These are phyloP conservation scores for Zosterops hypoxanthus DNA, from an alignment of 2,113 vertebrate species.

Conservation along the genomic window DNA sequence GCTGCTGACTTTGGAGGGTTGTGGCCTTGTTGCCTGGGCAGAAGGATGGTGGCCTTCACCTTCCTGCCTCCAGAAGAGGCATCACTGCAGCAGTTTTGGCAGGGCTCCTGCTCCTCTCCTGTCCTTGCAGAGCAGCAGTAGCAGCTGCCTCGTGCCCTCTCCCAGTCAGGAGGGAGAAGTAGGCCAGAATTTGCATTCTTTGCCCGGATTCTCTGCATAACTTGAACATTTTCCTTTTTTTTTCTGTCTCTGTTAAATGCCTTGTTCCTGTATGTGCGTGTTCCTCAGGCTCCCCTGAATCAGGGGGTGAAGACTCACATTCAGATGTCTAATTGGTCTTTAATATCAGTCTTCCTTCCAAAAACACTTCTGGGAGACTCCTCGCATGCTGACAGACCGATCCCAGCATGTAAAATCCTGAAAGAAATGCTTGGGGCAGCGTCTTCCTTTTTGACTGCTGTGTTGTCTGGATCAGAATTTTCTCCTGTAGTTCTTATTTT, in stretches of 20 bases:
- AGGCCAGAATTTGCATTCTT: constrained; percentile 62
- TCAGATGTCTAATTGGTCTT: not conserved
- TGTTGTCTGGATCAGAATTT: not conserved
- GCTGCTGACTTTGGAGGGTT: not conserved
- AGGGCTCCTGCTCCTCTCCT: not conserved
- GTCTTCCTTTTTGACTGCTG: not conserved
- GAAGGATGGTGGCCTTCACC: rapidly evolving
- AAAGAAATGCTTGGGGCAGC: not conserved
- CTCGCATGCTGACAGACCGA: not conserved
- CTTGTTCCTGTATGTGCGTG: not conserved
- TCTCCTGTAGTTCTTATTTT: not conserved
- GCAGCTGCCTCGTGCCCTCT: constrained; percentile 22
- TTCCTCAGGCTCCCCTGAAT: not conserved
- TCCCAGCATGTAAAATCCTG: not conserved
- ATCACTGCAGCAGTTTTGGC: not conserved
- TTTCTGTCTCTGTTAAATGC: rapidly evolving
- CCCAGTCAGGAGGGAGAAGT: constrained; percentile 34
- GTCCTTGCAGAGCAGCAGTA: not conserved
- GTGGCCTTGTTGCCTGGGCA: not conserved
- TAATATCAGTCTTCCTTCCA: not conserved
- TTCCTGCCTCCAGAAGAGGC: not conserved
- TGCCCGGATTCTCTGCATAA: not conserved
- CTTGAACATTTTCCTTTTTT: not conserved
- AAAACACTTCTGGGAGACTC: not conserved
- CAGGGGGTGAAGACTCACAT: not conserved